These are phyloP conservation scores for Eristalis arbustorum DNA, from an alignment of 2,888 invertebrate species.

Conservation along the genomic window DNA sequence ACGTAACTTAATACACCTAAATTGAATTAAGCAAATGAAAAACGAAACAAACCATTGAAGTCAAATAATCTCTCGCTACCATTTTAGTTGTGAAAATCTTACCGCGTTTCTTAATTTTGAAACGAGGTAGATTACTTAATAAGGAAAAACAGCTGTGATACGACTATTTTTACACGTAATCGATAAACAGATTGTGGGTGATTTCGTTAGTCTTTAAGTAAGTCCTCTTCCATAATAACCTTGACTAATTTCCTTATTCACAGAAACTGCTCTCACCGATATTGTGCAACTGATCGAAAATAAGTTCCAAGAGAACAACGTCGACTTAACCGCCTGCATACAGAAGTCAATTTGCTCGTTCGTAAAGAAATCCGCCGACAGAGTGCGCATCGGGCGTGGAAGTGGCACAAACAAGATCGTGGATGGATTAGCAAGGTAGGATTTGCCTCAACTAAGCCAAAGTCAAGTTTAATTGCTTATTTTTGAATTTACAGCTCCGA, in stretches of 20 bases:
- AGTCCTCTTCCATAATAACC: neutral
- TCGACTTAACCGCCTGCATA: constrained; percentile 84
- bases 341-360: constrained; percentile 83
- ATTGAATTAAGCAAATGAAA: too few relatives aligned
- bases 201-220: too few relatives aligned
- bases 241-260: neutral
- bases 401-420: constrained; percentile 81
- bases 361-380: constrained; percentile 79
- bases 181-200: too few relatives aligned
- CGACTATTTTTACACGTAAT: too few relatives aligned
- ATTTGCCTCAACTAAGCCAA: neutral
- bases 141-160: too few relatives aligned
- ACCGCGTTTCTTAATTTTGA: too few relatives aligned
- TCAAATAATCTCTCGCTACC: too few relatives aligned
- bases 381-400: constrained; percentile 78
- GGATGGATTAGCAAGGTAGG: constrained; percentile 81
- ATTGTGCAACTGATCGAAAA: constrained; percentile 81
- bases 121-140: too few relatives aligned
- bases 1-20: too few relatives aligned
- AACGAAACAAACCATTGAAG: too few relatives aligned
- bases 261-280: constrained; percentile 74
- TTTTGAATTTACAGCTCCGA: constrained; percentile 73
- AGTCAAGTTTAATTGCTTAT: neutral
- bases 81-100: too few relatives aligned
- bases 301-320: constrained; percentile 82